Evolutionary conservation across 2,888 invertebrate species (phyloP).

Genomic region (Pecten maximus): DNA sequence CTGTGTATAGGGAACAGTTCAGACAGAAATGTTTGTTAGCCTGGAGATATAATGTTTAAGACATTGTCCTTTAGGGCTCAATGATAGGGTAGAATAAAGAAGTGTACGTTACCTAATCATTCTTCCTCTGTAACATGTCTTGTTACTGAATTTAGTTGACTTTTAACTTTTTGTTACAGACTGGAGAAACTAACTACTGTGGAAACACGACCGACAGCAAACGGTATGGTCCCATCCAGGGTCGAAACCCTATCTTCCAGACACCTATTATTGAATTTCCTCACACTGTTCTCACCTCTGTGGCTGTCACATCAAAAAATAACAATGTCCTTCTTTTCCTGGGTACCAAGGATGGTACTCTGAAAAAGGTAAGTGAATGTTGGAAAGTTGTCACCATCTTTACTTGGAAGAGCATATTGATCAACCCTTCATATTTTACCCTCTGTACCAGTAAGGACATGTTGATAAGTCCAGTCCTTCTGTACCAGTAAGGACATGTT

Average conservation of each 20-base stretch:
- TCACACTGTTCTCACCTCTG: constrained; percentile 91
- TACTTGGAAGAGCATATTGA: no score
- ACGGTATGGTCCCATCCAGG: constrained; percentile 88
- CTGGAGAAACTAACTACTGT: constrained; percentile 64
- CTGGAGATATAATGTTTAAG: no score
- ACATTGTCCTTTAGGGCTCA: no score
- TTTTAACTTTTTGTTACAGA: constrained; percentile 59
- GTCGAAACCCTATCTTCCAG: constrained; percentile 93
- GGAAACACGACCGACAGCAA: constrained; percentile 63
- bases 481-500: no score
- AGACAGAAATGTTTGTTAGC: background rate
- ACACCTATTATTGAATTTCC: constrained; percentile 92
- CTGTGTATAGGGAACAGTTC: background rate
- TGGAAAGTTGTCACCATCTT: background rate
- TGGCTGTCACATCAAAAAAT: constrained; percentile 93
- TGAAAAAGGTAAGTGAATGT: constrained; percentile 90
- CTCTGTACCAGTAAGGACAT: no score
- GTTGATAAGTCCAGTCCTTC: no score
- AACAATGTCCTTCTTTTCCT: constrained; percentile 98
- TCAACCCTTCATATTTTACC: no score
- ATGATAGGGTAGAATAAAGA: no score
- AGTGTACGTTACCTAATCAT: no score
- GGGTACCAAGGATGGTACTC: constrained; percentile 93
- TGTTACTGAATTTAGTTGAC: background rate
- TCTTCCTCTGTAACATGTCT: background rate